These are phyloP conservation scores for Tetranychus urticae DNA, from an alignment of 1,140 invertebrate species.

Conservation along the genomic window DNA sequence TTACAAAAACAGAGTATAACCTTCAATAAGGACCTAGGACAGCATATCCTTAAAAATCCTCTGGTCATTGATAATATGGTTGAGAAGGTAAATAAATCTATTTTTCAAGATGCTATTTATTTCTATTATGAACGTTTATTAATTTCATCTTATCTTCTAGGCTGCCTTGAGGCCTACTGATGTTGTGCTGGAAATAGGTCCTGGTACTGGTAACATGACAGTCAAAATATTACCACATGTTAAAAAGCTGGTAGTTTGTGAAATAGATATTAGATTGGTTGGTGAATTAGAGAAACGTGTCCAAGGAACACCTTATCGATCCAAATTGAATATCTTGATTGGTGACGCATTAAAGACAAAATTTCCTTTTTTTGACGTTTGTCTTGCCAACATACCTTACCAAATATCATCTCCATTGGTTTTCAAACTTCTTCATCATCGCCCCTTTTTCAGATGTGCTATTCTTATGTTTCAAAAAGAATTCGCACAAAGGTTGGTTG, in stretches of 20 bases:
- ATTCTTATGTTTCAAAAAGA: slow-evolving; percentile 97
- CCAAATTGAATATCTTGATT: slow-evolving; percentile 73
- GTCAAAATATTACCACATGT: slow-evolving; percentile 72
- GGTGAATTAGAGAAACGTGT: slow-evolving; percentile 95
- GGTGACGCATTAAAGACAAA: slow-evolving; percentile 87
- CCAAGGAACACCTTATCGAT: slow-evolving; percentile 55
- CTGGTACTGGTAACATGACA: slow-evolving; percentile 94
- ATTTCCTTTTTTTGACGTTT: slow-evolving; percentile 94
- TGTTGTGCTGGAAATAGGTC: slow-evolving; percentile 88
- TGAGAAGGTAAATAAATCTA: slow-evolving; percentile 42
- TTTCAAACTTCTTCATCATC: slow-evolving; percentile 85
- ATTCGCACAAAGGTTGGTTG: slow-evolving; percentile 88
- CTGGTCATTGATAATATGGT: slow-evolving; percentile 80
- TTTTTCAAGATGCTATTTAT: not conserved
- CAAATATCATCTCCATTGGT: slow-evolving; percentile 93
- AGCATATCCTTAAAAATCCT: slow-evolving; percentile 97
- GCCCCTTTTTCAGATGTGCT: slow-evolving; percentile 55
- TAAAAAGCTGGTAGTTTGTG: slow-evolving; percentile 85
- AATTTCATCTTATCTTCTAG: slow-evolving; percentile 14
- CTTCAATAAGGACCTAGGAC: slow-evolving; percentile 58
- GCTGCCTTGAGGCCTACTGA: slow-evolving; percentile 70
- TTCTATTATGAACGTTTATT: slow-evolving; percentile 1
- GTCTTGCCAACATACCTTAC: slow-evolving; percentile 97
- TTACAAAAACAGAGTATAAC: slow-evolving; percentile 43
- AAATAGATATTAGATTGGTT: slow-evolving; percentile 79